These are phyloP conservation scores for Ganaspis brasiliensis DNA, from an alignment of 2,888 invertebrate species.

Conservation along the genomic window DNA sequence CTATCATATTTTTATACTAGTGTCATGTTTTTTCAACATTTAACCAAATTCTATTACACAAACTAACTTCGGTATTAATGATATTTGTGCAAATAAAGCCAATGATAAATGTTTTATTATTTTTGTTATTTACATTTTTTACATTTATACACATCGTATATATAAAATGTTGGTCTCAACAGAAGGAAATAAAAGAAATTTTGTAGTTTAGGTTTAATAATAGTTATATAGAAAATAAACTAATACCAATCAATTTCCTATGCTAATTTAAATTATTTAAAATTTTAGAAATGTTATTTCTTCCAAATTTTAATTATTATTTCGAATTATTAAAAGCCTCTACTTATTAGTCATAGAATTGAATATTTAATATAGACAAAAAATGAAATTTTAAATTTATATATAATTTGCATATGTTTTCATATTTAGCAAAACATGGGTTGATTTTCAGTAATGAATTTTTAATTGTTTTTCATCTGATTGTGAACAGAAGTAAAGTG, in stretches of 20 bases:
- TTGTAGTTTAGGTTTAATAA: not conserved
- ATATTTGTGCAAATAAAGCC: constrained; percentile 32
- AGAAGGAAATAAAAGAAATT: not conserved
- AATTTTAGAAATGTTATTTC: too few species aligned
- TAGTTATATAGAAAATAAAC: not conserved
- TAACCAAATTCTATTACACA: not conserved
- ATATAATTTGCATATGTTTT: too few species aligned
- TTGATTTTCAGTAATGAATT: too few species aligned
- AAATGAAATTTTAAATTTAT: too few species aligned
- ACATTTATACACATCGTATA: not conserved
- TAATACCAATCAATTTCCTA: not conserved
- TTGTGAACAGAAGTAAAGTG: too few species aligned
- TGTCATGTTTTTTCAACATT: not conserved
- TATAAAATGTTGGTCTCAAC: not conserved
- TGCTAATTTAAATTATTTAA: too few species aligned
- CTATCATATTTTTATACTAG: constrained; percentile 13
- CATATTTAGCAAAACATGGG: too few species aligned
- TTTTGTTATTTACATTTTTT: constrained; percentile 24
- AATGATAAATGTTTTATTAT: constrained; percentile 18
- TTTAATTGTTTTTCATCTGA: too few species aligned
- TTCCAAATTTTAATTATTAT: too few species aligned
- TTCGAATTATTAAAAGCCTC: too few species aligned
- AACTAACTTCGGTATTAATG: constrained; percentile 3
- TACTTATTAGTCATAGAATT: too few species aligned
- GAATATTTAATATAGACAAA: too few species aligned